These are phyloP conservation scores for Ceratitis capitata DNA, from an alignment of 1,140 invertebrate species.

Conservation along the genomic window DNA sequence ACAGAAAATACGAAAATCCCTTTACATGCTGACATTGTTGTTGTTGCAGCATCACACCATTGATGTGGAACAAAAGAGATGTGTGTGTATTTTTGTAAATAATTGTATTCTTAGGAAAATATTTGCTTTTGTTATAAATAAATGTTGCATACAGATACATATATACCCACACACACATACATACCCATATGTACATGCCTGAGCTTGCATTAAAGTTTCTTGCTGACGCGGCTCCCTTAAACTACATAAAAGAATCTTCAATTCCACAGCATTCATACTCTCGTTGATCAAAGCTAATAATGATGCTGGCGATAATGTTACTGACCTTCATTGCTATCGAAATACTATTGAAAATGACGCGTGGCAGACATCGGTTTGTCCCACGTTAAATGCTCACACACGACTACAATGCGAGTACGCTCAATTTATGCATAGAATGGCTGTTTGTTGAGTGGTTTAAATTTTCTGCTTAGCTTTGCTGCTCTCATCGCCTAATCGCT, in stretches of 20 bases:
- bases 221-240: neutral
- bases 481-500: neutral
- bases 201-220: too few relatives aligned
- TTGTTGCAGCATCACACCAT: neutral
- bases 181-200: too few relatives aligned
- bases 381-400: neutral
- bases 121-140: neutral
- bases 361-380: neutral
- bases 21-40: neutral
- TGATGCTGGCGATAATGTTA: neutral
- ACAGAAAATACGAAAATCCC: slow-evolving; percentile 3
- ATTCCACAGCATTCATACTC: too few relatives aligned
- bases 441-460: neutral
- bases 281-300: neutral
- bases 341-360: neutral
- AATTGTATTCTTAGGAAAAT: neutral
- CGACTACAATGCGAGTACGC: neutral
- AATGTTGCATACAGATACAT: neutral
- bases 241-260: too few relatives aligned
- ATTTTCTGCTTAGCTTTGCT: neutral
- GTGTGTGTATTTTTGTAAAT: neutral
- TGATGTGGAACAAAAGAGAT: neutral
- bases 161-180: neutral
- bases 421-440: neutral
- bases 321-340: too few relatives aligned